Base-by-base conservation (phyloP, 2,113 vertebrate species). In the Sphyrna mokarran region DNA sequence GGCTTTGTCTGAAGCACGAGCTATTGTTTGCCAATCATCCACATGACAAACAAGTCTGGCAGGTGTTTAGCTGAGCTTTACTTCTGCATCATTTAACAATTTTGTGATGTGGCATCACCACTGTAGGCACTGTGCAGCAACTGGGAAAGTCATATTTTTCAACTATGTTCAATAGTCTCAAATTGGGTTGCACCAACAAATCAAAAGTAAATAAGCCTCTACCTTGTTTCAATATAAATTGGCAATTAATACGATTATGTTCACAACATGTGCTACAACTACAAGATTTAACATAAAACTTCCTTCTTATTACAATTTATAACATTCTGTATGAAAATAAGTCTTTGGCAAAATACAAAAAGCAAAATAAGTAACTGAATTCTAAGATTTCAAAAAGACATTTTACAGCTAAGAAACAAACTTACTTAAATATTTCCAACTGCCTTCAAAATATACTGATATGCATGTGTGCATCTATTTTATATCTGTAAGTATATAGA, bases 71-170 rank as follows among this genome's bases (percentile, higher is more conserved):
- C 43, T 95, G 94, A 72, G 68, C 94, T 95, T 33, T 43, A 72
- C 43, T 95, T 95, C 94, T 95, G 69, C 94, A 95, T 95, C 94
- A 95, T 95, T 95, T 95, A 95, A 95, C 94, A 95, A 95, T 95
- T 95, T 72, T 48, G 69, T 95, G 69, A 95, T 95, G 94, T 48
- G 37, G 66, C 93, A 70, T 94, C 93, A 70, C 66, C 66, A 48
- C 93, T 14, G 10, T 48, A 18, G 70, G 93, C 68, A 54, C 63
- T 68, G 33, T 93, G 89, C 89, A 93, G 68, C 68, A 95, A 95
- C 40, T 95, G 93, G 40, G 93, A 95, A 95, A 95, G 61, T 66
- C 89, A 93, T 93, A 66, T 29, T 95, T 95, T 69, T 95, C 94
- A 72, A 95, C 54, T 72, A 40, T 76, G 94, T 66, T 76, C 69